phyloP scores from a whole-genome alignment of 2,797 vertebrate species.

The Botia almorhae region DNA sequence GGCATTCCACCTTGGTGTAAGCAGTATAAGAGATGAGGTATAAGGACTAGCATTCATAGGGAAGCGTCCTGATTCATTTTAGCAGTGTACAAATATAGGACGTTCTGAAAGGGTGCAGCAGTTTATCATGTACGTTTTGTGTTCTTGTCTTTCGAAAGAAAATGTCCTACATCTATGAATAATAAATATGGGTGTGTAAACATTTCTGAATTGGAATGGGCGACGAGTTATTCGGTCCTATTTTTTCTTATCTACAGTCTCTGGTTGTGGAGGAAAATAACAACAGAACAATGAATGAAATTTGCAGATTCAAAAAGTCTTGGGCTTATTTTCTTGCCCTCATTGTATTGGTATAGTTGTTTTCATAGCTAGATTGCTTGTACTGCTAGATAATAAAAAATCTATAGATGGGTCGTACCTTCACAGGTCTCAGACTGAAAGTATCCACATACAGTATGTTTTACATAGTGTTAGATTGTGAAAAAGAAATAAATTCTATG shows the following conservation, averaged over 20 bases:
- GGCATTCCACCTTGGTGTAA: conserved; percentile 24
- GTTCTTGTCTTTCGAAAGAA: conserved; percentile 19
- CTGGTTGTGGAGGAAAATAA: not conserved
- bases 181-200: conserved; percentile 36
- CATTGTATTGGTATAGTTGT: conserved; percentile 34
- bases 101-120: conserved; percentile 18
- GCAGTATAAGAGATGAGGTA: conserved; percentile 16
- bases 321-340: not conserved
- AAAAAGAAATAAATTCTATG: not conserved
- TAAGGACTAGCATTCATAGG: conserved; percentile 28
- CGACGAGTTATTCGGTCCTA: conserved; percentile 7
- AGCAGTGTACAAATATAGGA: conserved; percentile 21
- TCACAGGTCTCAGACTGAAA: conserved; percentile 1
- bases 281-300: conserved; percentile 11
- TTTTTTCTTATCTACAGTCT: conserved; percentile 39
- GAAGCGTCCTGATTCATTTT: conserved; percentile 43
- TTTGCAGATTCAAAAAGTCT: conserved; percentile 14
- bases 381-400: conserved; percentile 28
- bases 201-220: conserved; percentile 34
- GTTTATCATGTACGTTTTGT: conserved; percentile 32
- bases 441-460: not conserved
- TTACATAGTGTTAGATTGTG: not conserved
- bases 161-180: conserved; percentile 42
- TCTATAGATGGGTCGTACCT: conserved; percentile 18
- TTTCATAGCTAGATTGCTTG: conserved; percentile 38